These are phyloP conservation scores for Acanthosepion esculentum DNA, from an alignment of 2,888 invertebrate genomes.

Conservation along the genomic window DNA sequence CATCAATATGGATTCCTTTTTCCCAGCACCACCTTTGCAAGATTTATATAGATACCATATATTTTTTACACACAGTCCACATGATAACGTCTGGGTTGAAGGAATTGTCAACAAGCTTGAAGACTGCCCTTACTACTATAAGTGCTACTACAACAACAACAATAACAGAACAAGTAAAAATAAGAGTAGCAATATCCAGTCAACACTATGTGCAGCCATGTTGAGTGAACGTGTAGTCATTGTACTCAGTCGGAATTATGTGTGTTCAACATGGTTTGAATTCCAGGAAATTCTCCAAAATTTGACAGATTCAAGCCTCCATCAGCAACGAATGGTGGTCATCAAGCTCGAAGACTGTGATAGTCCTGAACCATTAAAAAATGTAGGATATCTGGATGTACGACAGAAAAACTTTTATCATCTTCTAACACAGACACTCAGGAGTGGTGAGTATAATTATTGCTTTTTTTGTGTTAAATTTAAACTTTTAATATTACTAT, in stretches of 20 bases:
- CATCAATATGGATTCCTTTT: constrained; percentile 50
- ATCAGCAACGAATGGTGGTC: constrained; percentile 66
- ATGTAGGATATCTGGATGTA: constrained; percentile 61
- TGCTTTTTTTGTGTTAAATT: not conserved
- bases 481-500: not conserved
- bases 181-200: constrained; percentile 57
- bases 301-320: constrained; percentile 63
- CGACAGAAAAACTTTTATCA: constrained; percentile 63
- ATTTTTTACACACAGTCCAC: constrained; percentile 65
- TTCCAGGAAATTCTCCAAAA: constrained; percentile 66
- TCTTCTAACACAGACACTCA: constrained; percentile 60
- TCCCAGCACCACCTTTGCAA: constrained; percentile 59
- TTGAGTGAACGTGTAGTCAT: constrained; percentile 68
- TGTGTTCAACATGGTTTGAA: constrained; percentile 63
- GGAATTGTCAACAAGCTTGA: constrained; percentile 60
- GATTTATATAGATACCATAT: constrained; percentile 66
- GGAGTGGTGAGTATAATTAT: constrained; percentile 60
- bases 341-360: constrained; percentile 65
- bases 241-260: constrained; percentile 64
- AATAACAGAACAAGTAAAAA: constrained; percentile 46
- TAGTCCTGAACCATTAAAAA: constrained; percentile 64
- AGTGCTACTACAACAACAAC: constrained; percentile 57
- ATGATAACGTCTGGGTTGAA: constrained; percentile 65
- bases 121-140: constrained; percentile 62
- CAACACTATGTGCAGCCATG: constrained; percentile 67